Evolutionary conservation across 2,888 invertebrate species (phyloP).

Genomic region (Tipula unca): DNA sequence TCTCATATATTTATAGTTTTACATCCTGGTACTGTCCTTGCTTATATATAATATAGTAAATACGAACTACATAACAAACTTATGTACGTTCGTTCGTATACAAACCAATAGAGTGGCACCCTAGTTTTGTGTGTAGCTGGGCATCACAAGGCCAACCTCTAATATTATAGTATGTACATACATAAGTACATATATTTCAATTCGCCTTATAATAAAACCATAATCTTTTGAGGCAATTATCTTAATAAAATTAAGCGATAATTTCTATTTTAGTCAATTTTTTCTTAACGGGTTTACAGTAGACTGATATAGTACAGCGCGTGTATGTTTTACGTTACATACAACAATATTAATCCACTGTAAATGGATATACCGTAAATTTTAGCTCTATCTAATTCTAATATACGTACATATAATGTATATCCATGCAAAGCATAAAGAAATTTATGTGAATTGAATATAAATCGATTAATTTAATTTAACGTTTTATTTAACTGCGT

Average conservation of each 20-base stretch:
- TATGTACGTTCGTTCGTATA: not conserved
- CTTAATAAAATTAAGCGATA: not conserved
- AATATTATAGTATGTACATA: not conserved
- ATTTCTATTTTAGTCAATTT: not conserved
- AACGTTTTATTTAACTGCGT: not conserved
- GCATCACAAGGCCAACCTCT: not conserved
- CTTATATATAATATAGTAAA: not conserved
- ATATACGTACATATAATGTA: too few species aligned
- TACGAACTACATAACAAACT: too few species aligned
- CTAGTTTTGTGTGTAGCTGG: not conserved
- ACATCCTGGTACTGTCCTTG: not conserved
- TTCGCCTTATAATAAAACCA: not conserved
- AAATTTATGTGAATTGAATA: not conserved
- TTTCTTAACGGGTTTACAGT: not conserved
- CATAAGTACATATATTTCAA: not conserved
- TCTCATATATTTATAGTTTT: not conserved
- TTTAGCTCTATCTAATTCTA: not conserved
- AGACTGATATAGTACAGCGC: not conserved
- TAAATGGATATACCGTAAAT: not conserved
- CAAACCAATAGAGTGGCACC: not conserved
- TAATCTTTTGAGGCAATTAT: not conserved
- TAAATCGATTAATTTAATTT: not conserved
- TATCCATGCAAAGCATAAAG: not conserved
- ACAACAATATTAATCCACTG: not conserved
- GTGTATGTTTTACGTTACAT: not conserved